These are phyloP conservation scores for Drosophila austrosaltans DNA, from an alignment of 2,888 invertebrate species.

Conservation along the genomic window DNA sequence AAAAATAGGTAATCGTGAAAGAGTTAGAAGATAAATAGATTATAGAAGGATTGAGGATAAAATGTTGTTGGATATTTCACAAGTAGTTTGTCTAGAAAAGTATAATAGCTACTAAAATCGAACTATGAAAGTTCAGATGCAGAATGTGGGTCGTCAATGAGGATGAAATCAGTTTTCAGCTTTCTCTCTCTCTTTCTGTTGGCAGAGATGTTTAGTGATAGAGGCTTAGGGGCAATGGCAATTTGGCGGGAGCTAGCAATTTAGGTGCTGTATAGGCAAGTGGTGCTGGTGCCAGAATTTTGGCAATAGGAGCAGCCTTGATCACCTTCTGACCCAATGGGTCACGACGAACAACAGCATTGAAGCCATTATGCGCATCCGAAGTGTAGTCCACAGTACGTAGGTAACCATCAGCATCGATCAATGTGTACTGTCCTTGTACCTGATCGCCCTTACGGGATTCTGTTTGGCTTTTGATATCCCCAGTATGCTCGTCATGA, in stretches of 20 bases:
- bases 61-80: constrained; percentile 23
- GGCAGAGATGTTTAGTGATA: constrained; percentile 52
- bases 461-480: constrained; percentile 85
- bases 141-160: constrained; percentile 61
- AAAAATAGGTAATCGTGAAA: constrained; percentile 26
- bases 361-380: constrained; percentile 85
- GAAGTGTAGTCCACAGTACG: constrained; percentile 85
- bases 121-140: constrained; percentile 35
- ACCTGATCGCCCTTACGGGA: constrained; percentile 85
- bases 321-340: constrained; percentile 82
- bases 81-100: constrained; percentile 12
- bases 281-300: constrained; percentile 74
- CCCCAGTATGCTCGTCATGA: constrained; percentile 85
- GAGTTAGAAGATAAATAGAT: constrained; percentile 18
- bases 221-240: constrained; percentile 47
- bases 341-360: constrained; percentile 85
- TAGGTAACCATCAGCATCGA: constrained; percentile 85
- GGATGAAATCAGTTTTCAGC: constrained; percentile 69
- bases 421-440: constrained; percentile 85
- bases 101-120: constrained; percentile 4
- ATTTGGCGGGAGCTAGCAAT: constrained; percentile 59
- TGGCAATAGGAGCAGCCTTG: constrained; percentile 82
- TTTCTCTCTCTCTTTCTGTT: constrained; percentile 49
- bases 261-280: constrained; percentile 75
- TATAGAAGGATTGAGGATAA: constrained; percentile 27